Evolutionary conservation across 1,140 invertebrate genomes (phyloP), one percentile per base, ranked within the genome.

Genomic region (Oncopodura yosiiana): DNA sequence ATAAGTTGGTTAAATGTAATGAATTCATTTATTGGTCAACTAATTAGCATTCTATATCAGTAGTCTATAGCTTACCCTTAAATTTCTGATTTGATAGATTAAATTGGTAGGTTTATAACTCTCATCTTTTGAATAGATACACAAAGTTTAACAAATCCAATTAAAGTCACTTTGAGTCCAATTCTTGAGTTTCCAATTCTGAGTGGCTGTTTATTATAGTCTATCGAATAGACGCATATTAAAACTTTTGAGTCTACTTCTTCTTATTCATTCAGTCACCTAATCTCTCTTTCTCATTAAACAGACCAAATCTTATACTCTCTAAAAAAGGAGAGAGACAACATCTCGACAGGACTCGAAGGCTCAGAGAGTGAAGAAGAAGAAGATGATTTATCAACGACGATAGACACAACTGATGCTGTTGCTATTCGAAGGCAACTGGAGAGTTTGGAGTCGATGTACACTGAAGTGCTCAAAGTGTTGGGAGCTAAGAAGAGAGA

Each of bases 371-470:
- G 75, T 3, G 75, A 77, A 66, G 81, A 80, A 49, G 84, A 86
- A 67, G 83, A 82, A 8, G 69, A 70, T 39, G 82, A 84, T 66
- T 71, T 84, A 12, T 85, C 81, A 30, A 82, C 82, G 2, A 82
- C 82, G 16, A 67, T 68, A 39, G 71, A 73, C 37, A 67, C 66
- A 0, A 67, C 66, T 11, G 84, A 88, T 68, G 82, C 83, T 0
- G 73, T 81, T 59, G 81, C 82, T 3, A 87, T 90, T 27, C 75
- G 86, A 39, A 81, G 86, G 53, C 87, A 92, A 66, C 70, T 94
- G 18, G 82, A 88, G 66, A 85, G 86, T 1, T 74, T 94, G 9
- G 88, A 93, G 74, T 82, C 78, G 54, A 92, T 92, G 87, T 93
- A 94, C 66, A 81, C 81, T 9, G 80, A 84, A 71, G 83, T 92